Conservation (phyloP, 2,888 invertebrate genomes). For the Steinernema scapterisci region DNA sequence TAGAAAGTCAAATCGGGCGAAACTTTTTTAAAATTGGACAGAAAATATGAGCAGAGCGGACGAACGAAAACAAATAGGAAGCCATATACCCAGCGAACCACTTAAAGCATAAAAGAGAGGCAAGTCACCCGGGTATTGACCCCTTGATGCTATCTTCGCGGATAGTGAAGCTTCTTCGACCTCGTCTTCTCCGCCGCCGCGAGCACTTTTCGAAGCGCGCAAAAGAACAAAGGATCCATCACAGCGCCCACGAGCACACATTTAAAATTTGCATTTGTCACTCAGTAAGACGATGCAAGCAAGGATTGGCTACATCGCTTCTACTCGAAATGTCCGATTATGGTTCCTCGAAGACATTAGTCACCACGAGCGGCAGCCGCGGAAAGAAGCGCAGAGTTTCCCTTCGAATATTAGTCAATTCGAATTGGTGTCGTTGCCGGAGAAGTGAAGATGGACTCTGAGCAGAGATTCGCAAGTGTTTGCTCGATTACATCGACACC, state of each 20-base stretch:
- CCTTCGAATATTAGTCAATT: background rate
- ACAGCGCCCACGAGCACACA: background rate
- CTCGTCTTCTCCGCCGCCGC: constrained; percentile 8
- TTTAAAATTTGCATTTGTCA: constrained; percentile 30
- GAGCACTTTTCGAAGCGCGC: constrained; percentile 30
- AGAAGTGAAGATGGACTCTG: background rate
- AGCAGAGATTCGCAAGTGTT: background rate
- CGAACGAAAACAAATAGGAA: background rate
- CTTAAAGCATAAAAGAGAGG: constrained; percentile 27
- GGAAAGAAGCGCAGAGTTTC: no score
- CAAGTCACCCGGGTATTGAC: constrained; percentile 31
- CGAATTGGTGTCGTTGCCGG: no score
- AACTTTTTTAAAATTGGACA: background rate
- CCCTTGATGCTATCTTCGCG: constrained; percentile 30
- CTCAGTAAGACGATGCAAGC: constrained; percentile 21
- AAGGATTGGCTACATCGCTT: background rate
- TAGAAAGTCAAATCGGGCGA: no score
- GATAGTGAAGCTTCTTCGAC: constrained; percentile 5
- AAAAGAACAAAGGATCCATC: constrained; percentile 31
- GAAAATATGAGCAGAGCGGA: background rate
- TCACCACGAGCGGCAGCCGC: no score
- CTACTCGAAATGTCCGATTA: background rate
- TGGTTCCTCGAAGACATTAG: constrained; percentile 10
- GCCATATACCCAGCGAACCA: background rate
- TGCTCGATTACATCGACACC: background rate